Base-by-base conservation (phyloP, 1,140 invertebrate genomes). In the Magallana angulata region DNA sequence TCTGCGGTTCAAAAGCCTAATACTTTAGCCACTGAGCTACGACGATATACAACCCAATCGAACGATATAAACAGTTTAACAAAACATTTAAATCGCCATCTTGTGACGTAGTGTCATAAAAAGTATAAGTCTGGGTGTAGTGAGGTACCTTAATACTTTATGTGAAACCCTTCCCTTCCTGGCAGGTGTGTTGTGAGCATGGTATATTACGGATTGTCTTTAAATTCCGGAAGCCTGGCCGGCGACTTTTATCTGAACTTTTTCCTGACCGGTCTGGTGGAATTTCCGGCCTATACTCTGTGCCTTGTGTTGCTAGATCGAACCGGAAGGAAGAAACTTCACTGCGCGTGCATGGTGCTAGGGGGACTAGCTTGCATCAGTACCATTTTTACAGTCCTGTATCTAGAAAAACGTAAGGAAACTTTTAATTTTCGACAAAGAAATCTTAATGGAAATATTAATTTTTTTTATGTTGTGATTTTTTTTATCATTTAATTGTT, bases 131-230 rank as follows among this genome's bases (percentile, higher is more conserved):
- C 24, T 24, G 24, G 24, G 24, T 24, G 24, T 24, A 24, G 24
- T 24, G 24, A 24, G 24, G 24, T 24, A 24, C 24, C 24, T 24
- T 24, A 24, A 24, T 24, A 24, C 24, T 62, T n/a, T 62, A 12
- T n/a, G 12, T 16, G 12, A 12, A 12, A 12, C 9, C 8, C 60
- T 62, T 1, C 60, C 62, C 18, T 64, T 64, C 7, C 18, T 64
- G 2, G 2, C 14, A 92, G 97, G 97, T 96, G 95, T 95, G 97
- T 97, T 83, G 91, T 96, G 6, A 96, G 96, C 24, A 97, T 96
- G 91, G 96, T 90, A n/a, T 92, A 91, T 82, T 92, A 96, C 96
- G 92, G 97, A 96, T 94, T 97, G 96, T 97, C 95, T 91, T 93
- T 93, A 89, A 90, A 91, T 84, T 88, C 88, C 36, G 92, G 89